These are phyloP conservation scores for Umimayanthus kanabou DNA, from an alignment of 92 coral and sea anemone genomes.

Conservation along the genomic window DNA sequence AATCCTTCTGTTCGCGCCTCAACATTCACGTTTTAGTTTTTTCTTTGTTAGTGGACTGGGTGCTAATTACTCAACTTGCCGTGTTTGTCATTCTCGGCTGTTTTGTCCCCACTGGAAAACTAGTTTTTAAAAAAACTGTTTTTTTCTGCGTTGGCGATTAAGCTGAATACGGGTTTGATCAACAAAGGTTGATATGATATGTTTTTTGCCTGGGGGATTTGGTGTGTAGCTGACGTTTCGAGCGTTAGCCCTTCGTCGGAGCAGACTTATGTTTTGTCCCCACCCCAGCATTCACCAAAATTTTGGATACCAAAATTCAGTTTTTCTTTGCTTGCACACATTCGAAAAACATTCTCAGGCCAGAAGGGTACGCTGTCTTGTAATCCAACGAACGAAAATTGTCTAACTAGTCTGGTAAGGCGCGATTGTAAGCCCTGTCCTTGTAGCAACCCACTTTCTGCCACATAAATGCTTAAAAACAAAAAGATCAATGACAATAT, in stretches of 20 bases:
- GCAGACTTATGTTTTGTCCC: too few species aligned
- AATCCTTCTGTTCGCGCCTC: not conserved
- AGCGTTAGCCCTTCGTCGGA: too few species aligned
- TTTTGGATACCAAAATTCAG: constrained; percentile 31
- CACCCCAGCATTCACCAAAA: constrained; percentile 43
- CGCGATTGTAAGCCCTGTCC: constrained; percentile 12
- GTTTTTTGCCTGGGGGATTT: too few species aligned
- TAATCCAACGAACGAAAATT: not conserved
- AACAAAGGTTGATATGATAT: too few species aligned
- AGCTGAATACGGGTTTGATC: too few species aligned
- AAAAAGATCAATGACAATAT: not conserved
- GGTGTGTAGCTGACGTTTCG: too few species aligned
- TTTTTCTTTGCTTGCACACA: constrained; percentile 15
- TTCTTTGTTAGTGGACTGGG: not conserved
- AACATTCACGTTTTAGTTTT: not conserved
- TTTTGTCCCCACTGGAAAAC: too few species aligned
- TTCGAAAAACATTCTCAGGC: constrained; percentile 21
- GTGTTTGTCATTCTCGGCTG: not conserved
- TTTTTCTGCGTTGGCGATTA: too few species aligned
- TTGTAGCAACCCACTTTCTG: constrained; percentile 35
- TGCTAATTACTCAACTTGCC: constrained; percentile 2
- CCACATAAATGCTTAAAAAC: constrained; percentile 22
- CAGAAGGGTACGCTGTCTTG: constrained; percentile 19
- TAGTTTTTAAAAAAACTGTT: too few species aligned
- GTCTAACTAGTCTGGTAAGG: not conserved